Evolutionary conservation across 2,888 invertebrate species (phyloP), one percentile per base, ranked within the genome.

Genomic region (Emmelina monodactyla): DNA sequence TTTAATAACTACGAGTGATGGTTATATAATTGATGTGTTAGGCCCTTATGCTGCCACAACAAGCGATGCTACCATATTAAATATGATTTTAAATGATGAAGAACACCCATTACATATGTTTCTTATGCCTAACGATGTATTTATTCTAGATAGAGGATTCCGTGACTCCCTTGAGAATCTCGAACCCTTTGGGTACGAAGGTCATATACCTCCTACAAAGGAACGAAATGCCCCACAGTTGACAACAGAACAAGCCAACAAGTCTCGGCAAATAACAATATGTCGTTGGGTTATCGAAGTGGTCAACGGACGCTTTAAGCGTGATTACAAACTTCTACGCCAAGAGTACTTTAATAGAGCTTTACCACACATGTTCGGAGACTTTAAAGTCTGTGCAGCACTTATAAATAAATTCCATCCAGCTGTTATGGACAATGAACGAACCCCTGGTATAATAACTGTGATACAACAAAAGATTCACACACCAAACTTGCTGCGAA

Each of bases 381-480:
- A 38, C 25, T 38, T 38, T 33, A 10, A 25, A 10, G 16, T 38
- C 5, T 30, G 32, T 13, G 35, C 33, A 22, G 33, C 37, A 3
- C 10, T 37, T 12, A 35, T 39, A 11, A 37, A 41, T 25, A n/a
- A n/a, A n/a, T 28, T 32, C 19, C 36, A 28, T 19, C 39, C 37
- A 7, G 14, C 14, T 16, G 32, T 16, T 32, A 33, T 33, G 16
- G 34, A 22, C 13, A 34, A 41, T 16, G 31, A 38, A 10, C 25
- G 9, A 3, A 10, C 25, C 3, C 4, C n/a, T 9, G 25, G 11
- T 3, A n/a, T 25, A n/a, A n/a, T n/a, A n/a, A n/a, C n/a, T n/a
- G n/a, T n/a, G n/a, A n/a, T n/a, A n/a, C n/a, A n/a, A n/a, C n/a
- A n/a, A n/a, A n/a, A n/a, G n/a, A n/a, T n/a, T n/a, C n/a, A n/a